Evolutionary conservation across 2,888 invertebrate genomes (phyloP).

Genomic region (Aleiodes testaceus): DNA sequence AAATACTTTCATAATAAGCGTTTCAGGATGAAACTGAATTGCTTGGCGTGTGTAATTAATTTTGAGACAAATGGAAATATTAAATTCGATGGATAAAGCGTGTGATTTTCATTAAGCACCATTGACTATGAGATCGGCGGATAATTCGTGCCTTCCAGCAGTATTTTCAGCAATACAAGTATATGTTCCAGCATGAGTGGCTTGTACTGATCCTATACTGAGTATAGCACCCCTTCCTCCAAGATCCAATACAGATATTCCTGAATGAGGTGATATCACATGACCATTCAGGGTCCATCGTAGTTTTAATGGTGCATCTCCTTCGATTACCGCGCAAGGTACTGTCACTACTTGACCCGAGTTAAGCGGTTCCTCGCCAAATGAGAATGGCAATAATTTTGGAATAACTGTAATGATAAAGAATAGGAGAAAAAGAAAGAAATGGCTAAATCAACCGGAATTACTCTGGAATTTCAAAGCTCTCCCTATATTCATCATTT

Average conservation of each 20-base stretch:
- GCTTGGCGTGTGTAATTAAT: conserved; percentile 9
- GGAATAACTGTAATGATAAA: conserved; percentile 68
- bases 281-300: conserved; percentile 76
- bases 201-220: conserved; percentile 76
- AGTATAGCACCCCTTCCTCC: conserved; percentile 80
- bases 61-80: conserved; percentile 18
- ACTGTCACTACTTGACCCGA: conserved; percentile 78
- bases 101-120: conserved; percentile 56
- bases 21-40: background rate
- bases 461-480: background rate
- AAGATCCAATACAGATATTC: conserved; percentile 76
- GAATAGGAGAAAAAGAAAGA: conserved; percentile 15
- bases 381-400: conserved; percentile 74
- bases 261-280: conserved; percentile 71
- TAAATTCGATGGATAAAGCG: conserved; percentile 35
- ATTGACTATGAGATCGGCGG: conserved; percentile 76
- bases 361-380: conserved; percentile 78
- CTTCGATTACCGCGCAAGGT: conserved; percentile 78
- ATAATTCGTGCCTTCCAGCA: conserved; percentile 75
- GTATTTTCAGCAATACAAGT: conserved; percentile 77
- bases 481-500: background rate
- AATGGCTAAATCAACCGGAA: conserved; percentile 3
- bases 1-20: background rate
- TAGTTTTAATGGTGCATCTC: conserved; percentile 80
- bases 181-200: conserved; percentile 77